A percentile compares a stretch with the other conserved stretches of the same genome.
Evolutionary conservation across 2,113 vertebrate species (phyloP).

Genomic region (Malurus melanocephalus): DNA sequence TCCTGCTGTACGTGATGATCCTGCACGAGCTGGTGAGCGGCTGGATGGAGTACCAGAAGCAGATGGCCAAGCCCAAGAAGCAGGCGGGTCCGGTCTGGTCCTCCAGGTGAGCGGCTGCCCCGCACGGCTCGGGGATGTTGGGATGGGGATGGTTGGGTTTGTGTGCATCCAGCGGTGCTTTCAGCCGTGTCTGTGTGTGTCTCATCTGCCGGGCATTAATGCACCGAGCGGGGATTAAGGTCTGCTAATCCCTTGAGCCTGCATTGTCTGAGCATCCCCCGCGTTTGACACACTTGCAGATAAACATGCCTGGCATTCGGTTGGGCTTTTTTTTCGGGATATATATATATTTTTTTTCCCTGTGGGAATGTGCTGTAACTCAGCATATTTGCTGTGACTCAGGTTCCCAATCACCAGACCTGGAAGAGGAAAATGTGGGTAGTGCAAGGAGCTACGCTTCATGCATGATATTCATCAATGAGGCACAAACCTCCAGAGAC

Average conservation of each 20-base stretch:
- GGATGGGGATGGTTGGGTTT: neutral
- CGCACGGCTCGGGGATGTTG: neutral
- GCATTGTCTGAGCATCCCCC: neutral
- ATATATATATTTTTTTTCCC: neutral
- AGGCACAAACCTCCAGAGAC: constrained; percentile 22
- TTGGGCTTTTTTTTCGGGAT: accelerated
- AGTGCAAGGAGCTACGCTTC: neutral
- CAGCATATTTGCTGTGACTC: neutral
- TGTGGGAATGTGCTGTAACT: neutral
- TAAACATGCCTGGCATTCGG: neutral
- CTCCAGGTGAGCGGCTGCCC: constrained; percentile 70
- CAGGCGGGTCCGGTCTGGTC: constrained; percentile 69
- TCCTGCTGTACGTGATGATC: constrained; percentile 87
- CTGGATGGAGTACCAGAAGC: constrained; percentile 84
- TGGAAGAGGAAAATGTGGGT: neutral
- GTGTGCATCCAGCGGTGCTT: neutral
- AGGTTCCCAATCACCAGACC: neutral
- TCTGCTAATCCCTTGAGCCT: neutral
- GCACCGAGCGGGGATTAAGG: neutral
- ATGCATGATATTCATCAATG: constrained; percentile 22
- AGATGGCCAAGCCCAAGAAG: constrained; percentile 78
- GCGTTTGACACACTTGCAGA: neutral
- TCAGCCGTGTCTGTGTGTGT: neutral
- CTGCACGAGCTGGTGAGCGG: constrained; percentile 86
- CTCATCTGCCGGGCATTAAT: neutral